Conservation (phyloP, 23 tunicate species). For the Halocynthia aurantium region DNA sequence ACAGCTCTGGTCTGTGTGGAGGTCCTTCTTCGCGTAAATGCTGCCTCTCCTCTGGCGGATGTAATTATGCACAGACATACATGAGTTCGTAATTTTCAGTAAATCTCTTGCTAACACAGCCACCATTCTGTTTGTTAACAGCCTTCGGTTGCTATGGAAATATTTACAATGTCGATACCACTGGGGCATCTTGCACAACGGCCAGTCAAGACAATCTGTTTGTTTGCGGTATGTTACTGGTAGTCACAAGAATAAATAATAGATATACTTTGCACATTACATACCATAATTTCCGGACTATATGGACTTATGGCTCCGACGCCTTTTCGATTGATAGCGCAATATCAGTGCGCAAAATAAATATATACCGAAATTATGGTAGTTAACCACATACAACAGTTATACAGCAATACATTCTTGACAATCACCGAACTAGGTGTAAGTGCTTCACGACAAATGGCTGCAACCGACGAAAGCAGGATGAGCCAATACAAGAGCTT, state of each 20-base stretch:
- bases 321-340: too few species aligned
- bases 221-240: conserved; percentile 28
- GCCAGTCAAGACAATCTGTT: conserved; percentile 45
- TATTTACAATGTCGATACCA: conserved; percentile 58
- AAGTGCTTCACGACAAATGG: conserved; percentile 55
- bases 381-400: too few species aligned
- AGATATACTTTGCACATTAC: too few species aligned
- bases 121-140: not conserved
- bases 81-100: too few species aligned
- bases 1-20: conserved; percentile 1
- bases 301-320: too few species aligned
- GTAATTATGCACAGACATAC: too few species aligned
- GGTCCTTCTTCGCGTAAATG: conserved; percentile 7
- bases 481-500: conserved; percentile 30
- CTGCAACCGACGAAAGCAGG: conserved; percentile 23
- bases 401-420: too few species aligned
- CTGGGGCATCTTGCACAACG: conserved; percentile 55
- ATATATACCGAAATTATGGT: too few species aligned
- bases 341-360: too few species aligned
- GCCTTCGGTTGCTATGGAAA: conserved; percentile 37
- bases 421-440: conserved; percentile 18
- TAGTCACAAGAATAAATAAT: too few species aligned
- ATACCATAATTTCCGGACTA: not conserved
- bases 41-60: not conserved
- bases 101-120: not conserved